Evolutionary conservation across 2,888 invertebrate species (phyloP).

Genomic region (Agriopis aurantiaria): DNA sequence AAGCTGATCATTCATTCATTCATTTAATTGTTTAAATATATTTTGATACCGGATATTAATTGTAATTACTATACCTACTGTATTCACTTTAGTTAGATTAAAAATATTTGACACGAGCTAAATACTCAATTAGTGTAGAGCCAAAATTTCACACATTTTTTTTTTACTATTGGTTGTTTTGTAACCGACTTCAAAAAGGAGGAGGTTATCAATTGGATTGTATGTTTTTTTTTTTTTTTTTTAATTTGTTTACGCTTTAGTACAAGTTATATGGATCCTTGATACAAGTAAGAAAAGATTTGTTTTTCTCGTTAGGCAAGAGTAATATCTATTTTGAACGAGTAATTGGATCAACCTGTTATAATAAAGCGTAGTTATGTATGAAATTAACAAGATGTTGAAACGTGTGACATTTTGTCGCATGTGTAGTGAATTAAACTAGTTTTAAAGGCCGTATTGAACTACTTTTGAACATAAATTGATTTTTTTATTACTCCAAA

Average conservation of each 20-base stretch:
- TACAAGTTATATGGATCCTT: neutral
- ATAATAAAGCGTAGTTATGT: neutral
- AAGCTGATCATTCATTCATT: too few relatives aligned
- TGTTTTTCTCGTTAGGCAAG: neutral
- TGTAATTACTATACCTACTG: neutral
- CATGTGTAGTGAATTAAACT: conserved; percentile 14
- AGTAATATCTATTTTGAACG: neutral
- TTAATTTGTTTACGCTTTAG: neutral
- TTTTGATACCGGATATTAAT: too few relatives aligned
- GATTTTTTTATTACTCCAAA: conserved; percentile 30
- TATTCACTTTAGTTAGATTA: too few relatives aligned
- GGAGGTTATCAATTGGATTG: too few relatives aligned
- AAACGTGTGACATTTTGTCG: conserved; percentile 24
- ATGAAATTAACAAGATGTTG: conserved; percentile 11
- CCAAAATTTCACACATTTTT: too few relatives aligned
- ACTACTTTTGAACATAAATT: conserved; percentile 24
- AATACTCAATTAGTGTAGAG: too few relatives aligned
- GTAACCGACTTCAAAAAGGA: too few relatives aligned
- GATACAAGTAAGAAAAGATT: neutral
- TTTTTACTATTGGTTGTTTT: neutral
- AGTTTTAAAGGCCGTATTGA: conserved; percentile 26
- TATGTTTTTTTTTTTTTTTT: too few relatives aligned
- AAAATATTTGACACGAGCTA: too few relatives aligned
- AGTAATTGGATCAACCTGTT: neutral
- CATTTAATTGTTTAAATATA: too few relatives aligned